A percentile compares a stretch with the other conserved stretches of the same genome.
Evolutionary conservation across 2,888 invertebrate genomes (phyloP).

Genomic region (Ormyrus thymus): DNA sequence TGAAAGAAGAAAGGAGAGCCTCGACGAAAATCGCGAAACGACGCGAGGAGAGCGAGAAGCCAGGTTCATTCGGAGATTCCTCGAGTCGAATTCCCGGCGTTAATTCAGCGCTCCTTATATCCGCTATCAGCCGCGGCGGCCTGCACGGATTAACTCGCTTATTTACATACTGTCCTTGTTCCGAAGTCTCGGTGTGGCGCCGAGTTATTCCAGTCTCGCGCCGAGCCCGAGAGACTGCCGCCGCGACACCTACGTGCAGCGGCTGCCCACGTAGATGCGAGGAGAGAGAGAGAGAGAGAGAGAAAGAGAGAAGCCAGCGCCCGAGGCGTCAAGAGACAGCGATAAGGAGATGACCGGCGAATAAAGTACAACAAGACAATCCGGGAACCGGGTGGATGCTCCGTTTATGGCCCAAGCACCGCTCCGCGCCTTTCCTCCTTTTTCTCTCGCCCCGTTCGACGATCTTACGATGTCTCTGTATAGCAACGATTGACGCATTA

Average conservation of each 20-base stretch:
- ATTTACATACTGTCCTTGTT: conserved; percentile 50
- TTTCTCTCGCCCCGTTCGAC: no score
- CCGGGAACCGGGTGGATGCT: background rate
- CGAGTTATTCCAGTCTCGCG: conserved; percentile 44
- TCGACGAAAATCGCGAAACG: background rate
- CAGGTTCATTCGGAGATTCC: conserved; percentile 37
- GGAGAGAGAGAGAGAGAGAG: background rate
- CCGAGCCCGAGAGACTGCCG: background rate
- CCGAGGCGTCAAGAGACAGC: background rate
- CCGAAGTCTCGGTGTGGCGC: conserved; percentile 20
- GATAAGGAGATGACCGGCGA: background rate
- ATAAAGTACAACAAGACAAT: conserved; percentile 19
- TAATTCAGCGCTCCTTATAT: conserved; percentile 26
- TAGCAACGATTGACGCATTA: no score
- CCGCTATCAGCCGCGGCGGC: background rate
- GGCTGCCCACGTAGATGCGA: conserved; percentile 1
- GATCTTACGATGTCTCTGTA: no score
- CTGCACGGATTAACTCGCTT: conserved; percentile 41
- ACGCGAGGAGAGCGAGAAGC: background rate
- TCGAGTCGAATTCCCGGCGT: conserved; percentile 34
- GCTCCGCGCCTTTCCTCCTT: no score
- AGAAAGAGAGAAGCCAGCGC: background rate
- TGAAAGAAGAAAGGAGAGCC: no score
- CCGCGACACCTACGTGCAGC: conserved; percentile 34
- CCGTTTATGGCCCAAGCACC: no score